These are phyloP conservation scores for Geophilus truncorum DNA, from an alignment of 2,888 invertebrate genomes.

Conservation along the genomic window DNA sequence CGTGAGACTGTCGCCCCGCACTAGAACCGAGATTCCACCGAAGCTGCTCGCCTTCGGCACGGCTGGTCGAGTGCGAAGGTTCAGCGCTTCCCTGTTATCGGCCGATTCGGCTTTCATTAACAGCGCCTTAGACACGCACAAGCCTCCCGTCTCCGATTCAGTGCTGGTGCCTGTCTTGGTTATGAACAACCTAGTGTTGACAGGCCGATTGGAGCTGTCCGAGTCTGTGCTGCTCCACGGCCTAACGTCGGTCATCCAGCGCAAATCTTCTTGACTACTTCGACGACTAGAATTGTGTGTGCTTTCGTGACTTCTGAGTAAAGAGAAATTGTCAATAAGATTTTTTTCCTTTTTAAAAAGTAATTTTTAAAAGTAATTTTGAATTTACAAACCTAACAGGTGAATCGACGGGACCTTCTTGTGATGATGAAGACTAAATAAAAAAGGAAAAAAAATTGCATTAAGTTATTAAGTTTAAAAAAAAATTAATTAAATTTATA, in stretches of 20 bases:
- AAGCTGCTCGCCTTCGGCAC: constrained; percentile 83
- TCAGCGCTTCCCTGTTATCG: constrained; percentile 51
- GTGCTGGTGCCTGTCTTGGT: constrained; percentile 38
- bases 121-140: constrained; percentile 44
- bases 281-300: constrained; percentile 45
- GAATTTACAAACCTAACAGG: constrained; percentile 38
- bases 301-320: constrained; percentile 42
- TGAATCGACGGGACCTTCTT: constrained; percentile 43
- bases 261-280: constrained; percentile 53
- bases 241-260: constrained; percentile 48
- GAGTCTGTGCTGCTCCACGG: constrained; percentile 58
- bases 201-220: constrained; percentile 46
- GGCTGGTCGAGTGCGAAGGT: constrained; percentile 52
- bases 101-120: constrained; percentile 54
- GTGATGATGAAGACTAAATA: constrained; percentile 41
- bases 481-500: too few relatives aligned
- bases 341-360: too few relatives aligned
- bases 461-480: background rate
- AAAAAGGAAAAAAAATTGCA: background rate
- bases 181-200: constrained; percentile 38
- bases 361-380: background rate
- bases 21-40: constrained; percentile 50
- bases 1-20: constrained; percentile 60
- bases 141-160: constrained; percentile 36
- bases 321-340: background rate